Evolutionary conservation across 2,113 vertebrate genomes (phyloP).

Genomic region (Larimichthys crocea): DNA sequence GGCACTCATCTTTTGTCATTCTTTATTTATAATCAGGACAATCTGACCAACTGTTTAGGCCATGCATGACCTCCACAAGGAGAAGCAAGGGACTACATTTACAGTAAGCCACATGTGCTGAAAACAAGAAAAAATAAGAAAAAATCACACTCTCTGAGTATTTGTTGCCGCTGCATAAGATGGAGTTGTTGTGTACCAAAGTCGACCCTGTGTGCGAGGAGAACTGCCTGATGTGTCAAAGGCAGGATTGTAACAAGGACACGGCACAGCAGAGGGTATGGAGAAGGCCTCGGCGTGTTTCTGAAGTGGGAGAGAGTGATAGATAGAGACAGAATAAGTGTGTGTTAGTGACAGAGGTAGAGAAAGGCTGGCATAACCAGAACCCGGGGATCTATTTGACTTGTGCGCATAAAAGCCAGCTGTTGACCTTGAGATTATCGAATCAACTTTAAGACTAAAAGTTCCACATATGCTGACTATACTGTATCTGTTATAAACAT

Average conservation of each 20-base stretch:
- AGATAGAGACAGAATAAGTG: neutral
- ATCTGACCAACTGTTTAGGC: neutral
- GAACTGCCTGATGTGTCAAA: conserved; percentile 42
- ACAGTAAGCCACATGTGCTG: too few relatives aligned
- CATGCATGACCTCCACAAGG: neutral
- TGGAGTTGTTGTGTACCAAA: neutral
- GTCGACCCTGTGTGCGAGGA: conserved; percentile 43
- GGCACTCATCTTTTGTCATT: neutral
- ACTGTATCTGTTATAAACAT: neutral
- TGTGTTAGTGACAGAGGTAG: neutral
- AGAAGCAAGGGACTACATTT: neutral
- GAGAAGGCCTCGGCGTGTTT: neutral
- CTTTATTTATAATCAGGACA: neutral
- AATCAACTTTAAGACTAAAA: neutral
- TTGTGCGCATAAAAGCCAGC: neutral
- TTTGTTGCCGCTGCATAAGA: conserved; percentile 6
- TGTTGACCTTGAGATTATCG: too few relatives aligned
- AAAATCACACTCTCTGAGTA: neutral
- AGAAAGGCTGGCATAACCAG: neutral
- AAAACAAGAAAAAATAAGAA: neutral
- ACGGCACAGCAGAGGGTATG: conserved; percentile 24
- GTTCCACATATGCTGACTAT: neutral
- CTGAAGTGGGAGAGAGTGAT: conserved; percentile 1
- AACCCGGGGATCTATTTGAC: neutral
- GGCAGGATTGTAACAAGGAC: conserved; percentile 58